Base-by-base conservation (phyloP, 2,113 vertebrate species). In the Podarcis raffonei region DNA sequence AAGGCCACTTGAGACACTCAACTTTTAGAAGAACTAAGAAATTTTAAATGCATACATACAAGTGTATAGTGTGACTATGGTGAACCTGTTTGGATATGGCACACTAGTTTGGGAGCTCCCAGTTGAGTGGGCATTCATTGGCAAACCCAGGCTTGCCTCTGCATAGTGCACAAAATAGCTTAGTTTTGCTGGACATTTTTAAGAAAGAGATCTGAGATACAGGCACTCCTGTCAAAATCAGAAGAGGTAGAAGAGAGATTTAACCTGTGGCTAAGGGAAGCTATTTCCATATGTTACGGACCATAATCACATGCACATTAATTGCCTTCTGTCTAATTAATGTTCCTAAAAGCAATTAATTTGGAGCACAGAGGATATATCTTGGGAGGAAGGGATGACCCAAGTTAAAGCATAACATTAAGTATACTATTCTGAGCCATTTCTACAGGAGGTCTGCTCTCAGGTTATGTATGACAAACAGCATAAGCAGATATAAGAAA, bases 321-420 rank as follows among this genome's bases (percentile, higher is more conserved):
- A 53, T 62, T 93, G 89, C 42, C 71, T 87, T 72, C 94, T 32
- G 87, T 88, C 93, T 86, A 90, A 82, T 86, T 79, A 5, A 69
- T 71, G 81, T 85, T 90, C 89, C 66, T 53, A 71, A 85, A 11
- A 92, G 37, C 20, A 91, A 88, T 86, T 91, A 89, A 89, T 91
- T 4, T 37, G 72, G 3, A 90, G n/a, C 22, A 93, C 23, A 88
- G 74, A 48, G 1, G 90, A 85, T 84, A 6, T 18, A 82, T 0
- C 42, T 74, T 11, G 87, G 7, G 57, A 22, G 53, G 71, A 18
- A 11, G 85, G 75, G 42, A 0, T 76, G 35, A 83, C 13, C 65
- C 6, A 65, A 0, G 0, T 0, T 69, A 42, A 83, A 83, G 82
- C 69, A 91, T 3, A 59, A 83, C 89, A 81, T 92, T 62, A 91